phyloP scores from a whole-genome alignment of 2,888 invertebrate species.

The Fabriciana adippe region DNA sequence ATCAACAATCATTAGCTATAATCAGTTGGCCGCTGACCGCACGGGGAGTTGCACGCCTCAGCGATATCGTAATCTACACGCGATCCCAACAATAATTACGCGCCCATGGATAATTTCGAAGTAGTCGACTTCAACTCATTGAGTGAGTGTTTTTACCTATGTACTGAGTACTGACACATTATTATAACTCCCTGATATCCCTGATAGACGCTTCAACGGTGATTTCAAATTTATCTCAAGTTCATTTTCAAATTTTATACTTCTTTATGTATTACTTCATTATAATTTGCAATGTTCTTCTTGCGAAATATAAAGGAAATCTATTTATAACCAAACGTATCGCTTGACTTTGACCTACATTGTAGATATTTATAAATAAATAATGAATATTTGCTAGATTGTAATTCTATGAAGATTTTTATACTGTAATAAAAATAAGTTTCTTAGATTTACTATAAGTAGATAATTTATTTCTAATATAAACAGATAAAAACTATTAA shows the following conservation, averaged over 20 bases:
- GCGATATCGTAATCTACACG: slow-evolving; percentile 38
- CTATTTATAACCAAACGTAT: slow-evolving; percentile 43
- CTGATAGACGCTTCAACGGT: neutral
- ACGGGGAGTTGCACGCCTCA: slow-evolving; percentile 49
- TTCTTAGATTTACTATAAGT: neutral
- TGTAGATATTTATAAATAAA: slow-evolving; percentile 23
- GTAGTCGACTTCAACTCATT: slow-evolving; percentile 65
- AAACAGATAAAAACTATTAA: no score
- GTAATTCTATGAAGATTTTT: neutral
- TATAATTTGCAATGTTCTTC: neutral
- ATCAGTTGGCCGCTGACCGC: slow-evolving; percentile 73
- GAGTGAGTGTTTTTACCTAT: slow-evolving; percentile 56
- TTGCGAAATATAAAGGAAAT: slow-evolving; percentile 34
- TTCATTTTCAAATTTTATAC: neutral
- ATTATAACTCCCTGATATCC: neutral
- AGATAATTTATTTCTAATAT: no score
- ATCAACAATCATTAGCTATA: slow-evolving; percentile 68
- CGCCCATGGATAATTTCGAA: slow-evolving; percentile 62
- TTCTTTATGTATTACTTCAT: neutral
- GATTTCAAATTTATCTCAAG: neutral
- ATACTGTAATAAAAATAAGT: no score
- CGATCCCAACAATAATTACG: slow-evolving; percentile 41
- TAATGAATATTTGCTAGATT: slow-evolving; percentile 34
- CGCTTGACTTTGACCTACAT: slow-evolving; percentile 42
- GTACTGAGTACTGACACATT: neutral